phyloP scores from a whole-genome alignment of 1,140 invertebrate genomes.

The roundworm (Caenorhabditis elegans) region WBcel235 BX284606.5:1271501-1272000 shows the following conservation, averaged over 20 bases:
- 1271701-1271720: background rate
- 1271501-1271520: background rate
- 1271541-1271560: constrained; percentile 46
- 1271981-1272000: constrained; percentile 45
- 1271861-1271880: too few species aligned
- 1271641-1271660: background rate
- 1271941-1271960: too few species aligned
- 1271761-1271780: too few species aligned
- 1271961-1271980: constrained; percentile 32
- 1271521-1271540: constrained; percentile 23
- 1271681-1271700: constrained; percentile 42
- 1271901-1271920: too few species aligned
- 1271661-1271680: constrained; percentile 44
- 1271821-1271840: too few species aligned
- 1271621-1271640: background rate
- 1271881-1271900: too few species aligned
- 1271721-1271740: too few species aligned
- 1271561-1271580: constrained; percentile 35
- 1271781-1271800: too few species aligned
- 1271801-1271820: too few species aligned
- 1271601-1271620: background rate
- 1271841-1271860: too few species aligned
- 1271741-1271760: too few species aligned
- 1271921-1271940: too few species aligned
- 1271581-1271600: background rate